A percentile compares a stretch with the other conserved stretches of the same genome.
Evolutionary conservation across 2,888 invertebrate genomes (phyloP).

Genomic region (Autographa gamma): DNA sequence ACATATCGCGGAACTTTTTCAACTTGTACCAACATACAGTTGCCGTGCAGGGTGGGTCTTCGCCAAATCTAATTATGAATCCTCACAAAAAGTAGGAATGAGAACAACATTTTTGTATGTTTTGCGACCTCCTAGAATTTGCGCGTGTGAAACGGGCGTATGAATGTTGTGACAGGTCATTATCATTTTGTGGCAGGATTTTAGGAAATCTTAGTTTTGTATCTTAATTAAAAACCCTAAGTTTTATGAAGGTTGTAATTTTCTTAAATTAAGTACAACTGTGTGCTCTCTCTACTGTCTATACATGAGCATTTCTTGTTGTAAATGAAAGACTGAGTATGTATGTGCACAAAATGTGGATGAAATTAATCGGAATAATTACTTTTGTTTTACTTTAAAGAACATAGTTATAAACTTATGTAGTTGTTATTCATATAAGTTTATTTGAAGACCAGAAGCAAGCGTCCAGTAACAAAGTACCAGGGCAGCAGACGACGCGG

Average conservation of each 20-base stretch:
- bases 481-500: conserved; percentile 57
- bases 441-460: conserved; percentile 72
- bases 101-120: conserved; percentile 77
- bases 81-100: conserved; percentile 75
- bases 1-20: conserved; percentile 27
- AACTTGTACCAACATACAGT: conserved; percentile 64
- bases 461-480: conserved; percentile 48
- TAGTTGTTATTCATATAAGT: conserved; percentile 20
- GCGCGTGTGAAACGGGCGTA: conserved; percentile 68
- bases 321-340: too few species aligned
- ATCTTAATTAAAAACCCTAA: conserved; percentile 25
- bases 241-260: background rate
- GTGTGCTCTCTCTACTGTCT: too few species aligned
- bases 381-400: background rate
- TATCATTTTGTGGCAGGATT: conserved; percentile 44
- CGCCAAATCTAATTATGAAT: conserved; percentile 88
- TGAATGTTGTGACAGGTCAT: conserved; percentile 60
- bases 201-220: background rate
- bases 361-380: background rate
- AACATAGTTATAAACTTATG: background rate
- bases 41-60: conserved; percentile 77
- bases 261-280: background rate
- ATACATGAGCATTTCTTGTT: background rate
- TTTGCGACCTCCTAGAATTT: conserved; percentile 67
- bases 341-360: background rate